A percentile compares a stretch with the other conserved stretches of the same genome.
phyloP scores from a whole-genome alignment of 1,140 invertebrate species.

The Pachypeltis micranthus region DNA sequence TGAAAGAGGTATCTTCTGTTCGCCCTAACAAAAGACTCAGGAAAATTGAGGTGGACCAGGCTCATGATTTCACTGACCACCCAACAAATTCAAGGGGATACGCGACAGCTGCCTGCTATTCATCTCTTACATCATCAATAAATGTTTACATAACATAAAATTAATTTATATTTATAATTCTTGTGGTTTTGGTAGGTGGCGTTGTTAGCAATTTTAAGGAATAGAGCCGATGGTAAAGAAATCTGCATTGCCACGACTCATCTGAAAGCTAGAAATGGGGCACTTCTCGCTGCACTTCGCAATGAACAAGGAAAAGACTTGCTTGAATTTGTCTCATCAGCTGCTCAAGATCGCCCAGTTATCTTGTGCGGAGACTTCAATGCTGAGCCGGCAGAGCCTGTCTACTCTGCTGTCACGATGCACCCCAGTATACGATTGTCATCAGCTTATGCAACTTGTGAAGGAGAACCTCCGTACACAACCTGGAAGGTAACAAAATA shows the following conservation, averaged over 20 bases:
- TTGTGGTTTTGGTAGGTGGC: constrained; percentile 46
- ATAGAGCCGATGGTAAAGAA: constrained; percentile 42
- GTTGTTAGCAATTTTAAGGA: constrained; percentile 43
- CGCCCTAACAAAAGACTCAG: too few species aligned
- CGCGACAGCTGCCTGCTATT: too few species aligned
- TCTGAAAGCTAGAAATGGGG: constrained; percentile 60
- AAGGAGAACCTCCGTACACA: constrained; percentile 53
- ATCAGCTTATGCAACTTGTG: constrained; percentile 35
- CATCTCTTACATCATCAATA: too few species aligned
- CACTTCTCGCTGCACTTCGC: constrained; percentile 52
- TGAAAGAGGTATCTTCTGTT: too few species aligned
- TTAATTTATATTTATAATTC: too few species aligned
- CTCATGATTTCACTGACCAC: too few species aligned
- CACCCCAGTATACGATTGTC: constrained; percentile 35
- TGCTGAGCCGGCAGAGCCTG: constrained; percentile 58
- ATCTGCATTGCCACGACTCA: constrained; percentile 63
- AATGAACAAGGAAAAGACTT: constrained; percentile 66
- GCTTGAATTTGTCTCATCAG: constrained; percentile 43
- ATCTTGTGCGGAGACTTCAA: constrained; percentile 70
- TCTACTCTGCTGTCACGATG: constrained; percentile 48
- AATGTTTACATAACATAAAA: too few species aligned
- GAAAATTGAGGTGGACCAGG: too few species aligned
- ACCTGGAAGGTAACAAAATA: constrained; percentile 60
- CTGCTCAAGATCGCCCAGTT: constrained; percentile 42
- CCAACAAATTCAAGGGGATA: too few species aligned